Base-by-base conservation (phyloP, 2,797 vertebrate genomes). In the Halcyon leucocephala region DNA sequence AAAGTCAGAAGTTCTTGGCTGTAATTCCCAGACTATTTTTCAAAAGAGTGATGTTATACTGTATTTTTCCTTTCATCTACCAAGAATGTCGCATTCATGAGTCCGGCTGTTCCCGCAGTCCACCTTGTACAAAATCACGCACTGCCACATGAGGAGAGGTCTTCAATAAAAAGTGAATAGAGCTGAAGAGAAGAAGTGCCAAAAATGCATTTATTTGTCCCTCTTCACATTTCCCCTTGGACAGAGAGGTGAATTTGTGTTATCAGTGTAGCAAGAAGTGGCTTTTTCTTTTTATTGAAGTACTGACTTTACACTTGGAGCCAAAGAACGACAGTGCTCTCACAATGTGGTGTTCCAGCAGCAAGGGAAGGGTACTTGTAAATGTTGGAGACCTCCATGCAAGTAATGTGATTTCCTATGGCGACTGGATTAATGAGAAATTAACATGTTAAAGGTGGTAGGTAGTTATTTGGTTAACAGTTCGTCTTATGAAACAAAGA, bases 1-100 rank as follows among this genome's bases (percentile, higher is more conserved):
- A 94, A 93, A 95, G 89, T 82, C 89, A 95, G 51, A 90, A 93
- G 82, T 89, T 82, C 77, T 91, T 96, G 93, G 87, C 91, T 95
- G 48, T 61, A 93, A 62, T 88, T 93, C 66, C 41, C n/a, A 84
- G 80, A 81, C 58, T 91, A 22, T 86, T 95, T 95, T 95, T 95
- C 87, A 95, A 95, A 79, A 91, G 66, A 35, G 13, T 90, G 85
- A 93, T 90, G 87, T 88, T 96, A 92, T 89, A 73, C 83, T 37
- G 35, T 77, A 61, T 69, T 96, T 96, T 95, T 84, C 66, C 51
- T 97, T 95, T 95, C 80, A 95, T 93, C 93, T 96, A 82, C 51
- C 85, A 91, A 92, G 80, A 86, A 84, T 55, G 39, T 83, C 92
- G 61, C 71, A 42, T 93, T 92, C 25, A 10, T 52, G 35, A 6